Percentiles rank a stretch among this genome's conserved stretches.
phyloP scores from a whole-genome alignment of 2,888 invertebrate species.

The Bellardia bayeri region DNA sequence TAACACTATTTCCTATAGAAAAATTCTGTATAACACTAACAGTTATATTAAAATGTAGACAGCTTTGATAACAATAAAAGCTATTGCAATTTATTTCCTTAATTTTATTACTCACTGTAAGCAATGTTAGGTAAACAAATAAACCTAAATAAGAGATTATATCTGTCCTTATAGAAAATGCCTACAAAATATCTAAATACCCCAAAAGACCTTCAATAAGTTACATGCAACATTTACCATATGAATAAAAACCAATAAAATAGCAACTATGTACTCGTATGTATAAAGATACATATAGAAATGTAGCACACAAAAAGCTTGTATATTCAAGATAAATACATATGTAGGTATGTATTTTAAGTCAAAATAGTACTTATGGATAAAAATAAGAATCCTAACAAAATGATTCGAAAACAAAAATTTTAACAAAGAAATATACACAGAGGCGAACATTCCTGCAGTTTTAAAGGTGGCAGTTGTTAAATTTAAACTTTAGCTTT shows the following conservation, averaged over 20 bases:
- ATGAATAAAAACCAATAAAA: conserved; percentile 36
- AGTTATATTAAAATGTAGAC: too few relatives aligned
- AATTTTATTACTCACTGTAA: neutral
- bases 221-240: neutral
- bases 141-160: neutral
- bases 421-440: neutral
- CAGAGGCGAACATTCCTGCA: neutral
- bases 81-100: neutral
- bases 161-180: neutral
- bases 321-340: conserved; percentile 45
- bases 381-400: conserved; percentile 42
- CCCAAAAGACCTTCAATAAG: conserved; percentile 33
- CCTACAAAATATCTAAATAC: conserved; percentile 21
- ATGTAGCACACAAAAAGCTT: conserved; percentile 26
- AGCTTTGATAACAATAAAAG: too few relatives aligned
- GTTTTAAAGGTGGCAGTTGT: conserved; percentile 1
- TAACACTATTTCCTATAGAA: too few relatives aligned
- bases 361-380: conserved; percentile 19
- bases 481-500: too few relatives aligned
- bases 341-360: conserved; percentile 48
- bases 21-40: too few relatives aligned
- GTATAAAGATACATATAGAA: neutral
- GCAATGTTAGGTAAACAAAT: neutral
- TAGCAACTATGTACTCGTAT: neutral
- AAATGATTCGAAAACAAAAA: conserved; percentile 45